These are phyloP conservation scores for Mastomys natalensis DNA, from an alignment of 2,113 vertebrate genomes.

Conservation along the genomic window DNA sequence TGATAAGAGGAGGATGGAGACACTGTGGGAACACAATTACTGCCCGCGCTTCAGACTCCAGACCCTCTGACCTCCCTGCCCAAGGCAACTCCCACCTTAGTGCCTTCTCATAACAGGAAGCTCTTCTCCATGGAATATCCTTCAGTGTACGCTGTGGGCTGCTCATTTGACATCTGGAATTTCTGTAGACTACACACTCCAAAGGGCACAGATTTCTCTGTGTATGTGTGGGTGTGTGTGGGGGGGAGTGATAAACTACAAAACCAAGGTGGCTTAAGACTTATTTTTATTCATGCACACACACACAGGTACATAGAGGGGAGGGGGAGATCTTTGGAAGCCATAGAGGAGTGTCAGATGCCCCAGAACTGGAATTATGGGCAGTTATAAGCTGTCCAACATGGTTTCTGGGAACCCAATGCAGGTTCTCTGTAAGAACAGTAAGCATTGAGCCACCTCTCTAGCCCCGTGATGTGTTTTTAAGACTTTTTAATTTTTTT, in stretches of 20 bases:
- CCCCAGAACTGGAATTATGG: neutral
- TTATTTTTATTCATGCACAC: neutral
- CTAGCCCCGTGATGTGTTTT: neutral
- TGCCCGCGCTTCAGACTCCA: no score
- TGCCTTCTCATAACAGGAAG: fast-evolving
- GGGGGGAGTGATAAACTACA: neutral
- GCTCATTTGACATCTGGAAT: neutral
- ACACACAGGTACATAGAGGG: no score
- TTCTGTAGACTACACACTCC: neutral
- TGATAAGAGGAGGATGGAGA: fast-evolving
- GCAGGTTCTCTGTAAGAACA: neutral
- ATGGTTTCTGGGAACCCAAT: neutral
- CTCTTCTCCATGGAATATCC: neutral
- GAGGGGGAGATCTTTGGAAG: no score
- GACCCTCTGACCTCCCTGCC: neutral
- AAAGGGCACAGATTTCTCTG: neutral
- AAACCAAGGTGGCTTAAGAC: neutral
- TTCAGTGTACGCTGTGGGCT: neutral
- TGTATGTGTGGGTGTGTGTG: neutral
- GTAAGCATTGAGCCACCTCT: neutral
- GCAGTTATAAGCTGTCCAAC: neutral
- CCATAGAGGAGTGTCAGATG: neutral
- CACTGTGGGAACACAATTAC: no score
- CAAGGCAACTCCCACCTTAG: neutral
- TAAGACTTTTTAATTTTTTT: neutral